Evolutionary conservation across 1,140 invertebrate species (phyloP).

Genomic region (Trachymyrmex cornetzi): DNA sequence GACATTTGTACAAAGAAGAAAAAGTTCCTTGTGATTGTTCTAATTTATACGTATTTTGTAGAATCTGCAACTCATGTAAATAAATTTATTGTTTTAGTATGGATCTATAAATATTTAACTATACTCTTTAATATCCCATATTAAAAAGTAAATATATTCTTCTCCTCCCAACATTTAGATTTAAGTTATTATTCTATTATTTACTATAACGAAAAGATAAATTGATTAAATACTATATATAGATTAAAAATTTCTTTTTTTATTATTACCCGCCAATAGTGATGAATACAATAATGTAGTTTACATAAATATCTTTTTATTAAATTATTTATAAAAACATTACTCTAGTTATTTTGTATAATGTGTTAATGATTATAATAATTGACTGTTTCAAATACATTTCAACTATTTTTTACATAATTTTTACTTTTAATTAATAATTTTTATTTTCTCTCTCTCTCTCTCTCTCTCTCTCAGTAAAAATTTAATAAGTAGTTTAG

Average conservation of each 20-base stretch:
- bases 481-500: background rate
- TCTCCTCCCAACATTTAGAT: background rate
- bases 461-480: too few relatives aligned
- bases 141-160: background rate
- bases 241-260: background rate
- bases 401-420: background rate
- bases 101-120: conserved; percentile 58
- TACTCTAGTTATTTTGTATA: background rate
- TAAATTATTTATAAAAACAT: background rate
- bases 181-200: conserved; percentile 11
- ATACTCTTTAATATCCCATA: conserved; percentile 39
- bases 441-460: background rate
- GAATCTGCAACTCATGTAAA: conserved; percentile 57
- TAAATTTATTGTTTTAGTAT: conserved; percentile 65
- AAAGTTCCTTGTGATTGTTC: conserved; percentile 62
- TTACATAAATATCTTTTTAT: conserved; percentile 13
- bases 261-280: background rate
- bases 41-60: conserved; percentile 63
- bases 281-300: background rate
- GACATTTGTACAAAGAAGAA: conserved; percentile 48
- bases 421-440: background rate
- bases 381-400: background rate
- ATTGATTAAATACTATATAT: background rate
- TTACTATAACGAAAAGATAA: conserved; percentile 15
- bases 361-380: background rate